Conservation (phyloP, 2,888 invertebrate species). For the Notocelia uddmanniana region DNA sequence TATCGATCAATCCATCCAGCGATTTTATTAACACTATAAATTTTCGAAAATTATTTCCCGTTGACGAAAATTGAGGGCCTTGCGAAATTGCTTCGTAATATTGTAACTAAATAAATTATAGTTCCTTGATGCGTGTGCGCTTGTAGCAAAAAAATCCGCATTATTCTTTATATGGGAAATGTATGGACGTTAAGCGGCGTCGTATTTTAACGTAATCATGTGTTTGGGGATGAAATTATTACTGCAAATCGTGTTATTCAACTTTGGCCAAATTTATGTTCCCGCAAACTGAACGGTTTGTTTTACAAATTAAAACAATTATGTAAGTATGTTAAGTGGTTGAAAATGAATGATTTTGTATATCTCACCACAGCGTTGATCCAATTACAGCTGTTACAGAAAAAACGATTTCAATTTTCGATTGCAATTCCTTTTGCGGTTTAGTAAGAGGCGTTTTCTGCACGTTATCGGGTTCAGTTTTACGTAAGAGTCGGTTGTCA, state of each 20-base stretch:
- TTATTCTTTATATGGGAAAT: slow-evolving; percentile 43
- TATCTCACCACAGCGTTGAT: slow-evolving; percentile 37
- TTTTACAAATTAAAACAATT: slow-evolving; percentile 50
- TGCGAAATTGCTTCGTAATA: slow-evolving; percentile 61
- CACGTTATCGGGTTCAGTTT: slow-evolving; percentile 54
- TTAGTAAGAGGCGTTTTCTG: slow-evolving; percentile 55
- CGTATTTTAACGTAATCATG: slow-evolving; percentile 41
- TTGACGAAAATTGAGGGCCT: slow-evolving; percentile 59
- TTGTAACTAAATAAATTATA: slow-evolving; percentile 69
- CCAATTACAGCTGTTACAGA: slow-evolving; percentile 43
- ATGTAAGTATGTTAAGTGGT: slow-evolving; percentile 44
- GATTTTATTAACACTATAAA: slow-evolving; percentile 68
- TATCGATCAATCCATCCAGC: slow-evolving; percentile 68
- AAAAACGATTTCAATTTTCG: slow-evolving; percentile 43
- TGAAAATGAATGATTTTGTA: slow-evolving; percentile 54
- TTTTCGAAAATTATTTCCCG: slow-evolving; percentile 67
- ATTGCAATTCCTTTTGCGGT: slow-evolving; percentile 52
- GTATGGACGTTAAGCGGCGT: slow-evolving; percentile 23
- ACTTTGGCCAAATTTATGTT: slow-evolving; percentile 28
- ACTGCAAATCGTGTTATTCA: slow-evolving; percentile 25
- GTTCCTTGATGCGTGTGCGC: slow-evolving; percentile 59
- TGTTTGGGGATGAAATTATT: slow-evolving; percentile 43
- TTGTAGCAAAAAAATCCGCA: slow-evolving; percentile 54
- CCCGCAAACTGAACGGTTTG: slow-evolving; percentile 34
- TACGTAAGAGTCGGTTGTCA: slow-evolving; percentile 59